Evolutionary conservation across 2,113 vertebrate genomes (phyloP), one percentile per base, ranked within the genome.

Genomic region (Choloepus hoffmanni): DNA sequence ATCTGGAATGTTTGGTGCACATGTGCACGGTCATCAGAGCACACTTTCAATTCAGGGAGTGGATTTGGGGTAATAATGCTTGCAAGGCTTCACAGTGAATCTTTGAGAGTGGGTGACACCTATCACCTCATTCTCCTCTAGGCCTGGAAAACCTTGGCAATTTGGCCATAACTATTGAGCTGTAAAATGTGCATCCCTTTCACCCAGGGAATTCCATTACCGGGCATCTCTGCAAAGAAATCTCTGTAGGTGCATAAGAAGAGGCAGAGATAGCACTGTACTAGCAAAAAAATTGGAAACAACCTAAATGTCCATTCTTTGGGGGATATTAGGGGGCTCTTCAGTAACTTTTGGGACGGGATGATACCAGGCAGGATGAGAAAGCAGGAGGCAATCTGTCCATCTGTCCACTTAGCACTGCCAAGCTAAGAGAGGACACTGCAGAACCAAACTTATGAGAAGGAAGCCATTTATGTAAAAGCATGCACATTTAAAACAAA

Each of bases 301-400:
- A n/a, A 62, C 43, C 30, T 33, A 15, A 12, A 16, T 24, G 62
- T 43, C 63, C 9, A 0, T 53, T 23, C 5, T 5, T 1, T 2
- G 62, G 74, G 43, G 24, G 36, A 40, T 16, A 14, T 1, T 13
- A 36, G 14, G 45, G 33, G 7, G 43, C 8, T 43, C 60, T 78
- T 5, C 33, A 5, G 0, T 11, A 15, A 70, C 76, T 67, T 11
- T 28, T 13, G 6, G 16, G 2, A 0, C 2, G 76, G 60, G 26
- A 9, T 4, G 8, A 36, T 36, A 36, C 11, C 9, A 3, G 77
- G 63, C 36, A 26, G 76, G 26, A 50, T 1, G 13, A 45, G 89
- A 16, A 4, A 13, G 18, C 13, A 2, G 13, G 74, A 11, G 21
- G 14, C 30, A 33, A 11, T 4, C n/a, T 1, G 1, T 50, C 43